Base-by-base conservation (phyloP, 2,888 invertebrate genomes). In the Drosophila formosana region DNA sequence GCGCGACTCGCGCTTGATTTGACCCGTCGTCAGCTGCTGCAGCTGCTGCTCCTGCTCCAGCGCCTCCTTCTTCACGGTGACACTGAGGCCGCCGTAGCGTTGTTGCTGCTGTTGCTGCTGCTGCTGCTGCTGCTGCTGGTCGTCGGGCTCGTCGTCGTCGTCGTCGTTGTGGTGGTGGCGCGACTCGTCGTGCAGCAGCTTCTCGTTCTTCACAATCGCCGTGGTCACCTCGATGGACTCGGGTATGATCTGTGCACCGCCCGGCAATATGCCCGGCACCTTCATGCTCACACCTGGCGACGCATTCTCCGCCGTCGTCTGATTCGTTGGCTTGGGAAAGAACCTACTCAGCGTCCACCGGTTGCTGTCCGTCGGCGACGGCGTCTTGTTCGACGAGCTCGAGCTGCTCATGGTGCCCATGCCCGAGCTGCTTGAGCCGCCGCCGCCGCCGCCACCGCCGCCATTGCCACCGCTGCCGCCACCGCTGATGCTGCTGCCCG, bases 141-240 rank as follows among this genome's bases (percentile, higher is more conserved):
- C n/a, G n/a, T 37, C n/a, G 37, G 37, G 30, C 30, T 82, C 79
- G 3, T 89, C 87, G n/a, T 80, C 83, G 11, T 80, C 80, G 3
- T 67, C 78, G 4, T 76, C 78, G 4, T 77, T 82, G 7, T 75
- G 65, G 4, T 83, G 73, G 11, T 77, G 80, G 3, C 75, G 75
- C 11, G 69, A 26, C 26, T 88, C 87, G 67, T 90, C 87, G 72
- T 80, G 78, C 56, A 86, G 78, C 56, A 86, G 47, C 30, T 82
- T 74, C 49, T 91, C 90, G 70, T 91, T 91, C 69, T 92, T 91
- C n/a, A 92, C 91, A 60, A 89, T 90, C 13, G 89, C 83, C 56
- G 88, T 85, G 28, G 88, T 82, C 26, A 90, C 83, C 55, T 91
- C 80, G 8, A 90, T 89, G 28, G 90, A 86, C 65, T 91, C 91